Conservation (phyloP, 2,113 vertebrate species). For the Galemys pyrenaicus region DNA sequence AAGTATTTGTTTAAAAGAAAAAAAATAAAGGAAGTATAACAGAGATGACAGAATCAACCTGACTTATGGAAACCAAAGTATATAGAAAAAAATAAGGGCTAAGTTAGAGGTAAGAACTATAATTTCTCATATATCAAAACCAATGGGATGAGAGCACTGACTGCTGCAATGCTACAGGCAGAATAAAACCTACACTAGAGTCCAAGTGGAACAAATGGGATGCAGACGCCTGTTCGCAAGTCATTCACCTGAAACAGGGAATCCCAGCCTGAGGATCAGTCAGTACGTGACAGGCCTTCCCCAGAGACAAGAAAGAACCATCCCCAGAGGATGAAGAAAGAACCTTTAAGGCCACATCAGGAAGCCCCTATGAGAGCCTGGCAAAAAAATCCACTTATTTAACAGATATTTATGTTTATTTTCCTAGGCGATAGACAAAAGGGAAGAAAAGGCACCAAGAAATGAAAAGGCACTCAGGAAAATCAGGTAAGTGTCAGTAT, state of each 20-base stretch:
- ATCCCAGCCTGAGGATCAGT: not conserved
- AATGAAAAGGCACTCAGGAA: not conserved
- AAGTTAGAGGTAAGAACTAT: not conserved
- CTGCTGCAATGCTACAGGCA: not conserved
- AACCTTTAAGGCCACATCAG: not conserved
- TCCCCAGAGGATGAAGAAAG: not conserved
- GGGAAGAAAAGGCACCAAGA: not conserved
- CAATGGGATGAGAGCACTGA: not conserved
- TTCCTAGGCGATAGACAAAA: not conserved
- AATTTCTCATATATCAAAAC: not conserved
- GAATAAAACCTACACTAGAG: constrained; percentile 21
- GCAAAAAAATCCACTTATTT: constrained; percentile 41
- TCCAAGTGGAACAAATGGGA: not conserved
- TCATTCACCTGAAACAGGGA: not conserved
- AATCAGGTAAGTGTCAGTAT: not conserved
- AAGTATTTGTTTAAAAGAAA: no score
- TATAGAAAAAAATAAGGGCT: constrained; percentile 2
- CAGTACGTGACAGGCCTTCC: not conserved
- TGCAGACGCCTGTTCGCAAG: not conserved
- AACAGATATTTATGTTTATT: constrained; percentile 10
- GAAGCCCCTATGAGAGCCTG: not conserved
- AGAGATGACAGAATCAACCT: not conserved
- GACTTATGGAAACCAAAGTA: not conserved
- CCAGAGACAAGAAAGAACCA: not conserved
- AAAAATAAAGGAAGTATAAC: no score